These are phyloP conservation scores for Sitta europaea DNA, from an alignment of 2,113 vertebrate genomes.

Conservation along the genomic window DNA sequence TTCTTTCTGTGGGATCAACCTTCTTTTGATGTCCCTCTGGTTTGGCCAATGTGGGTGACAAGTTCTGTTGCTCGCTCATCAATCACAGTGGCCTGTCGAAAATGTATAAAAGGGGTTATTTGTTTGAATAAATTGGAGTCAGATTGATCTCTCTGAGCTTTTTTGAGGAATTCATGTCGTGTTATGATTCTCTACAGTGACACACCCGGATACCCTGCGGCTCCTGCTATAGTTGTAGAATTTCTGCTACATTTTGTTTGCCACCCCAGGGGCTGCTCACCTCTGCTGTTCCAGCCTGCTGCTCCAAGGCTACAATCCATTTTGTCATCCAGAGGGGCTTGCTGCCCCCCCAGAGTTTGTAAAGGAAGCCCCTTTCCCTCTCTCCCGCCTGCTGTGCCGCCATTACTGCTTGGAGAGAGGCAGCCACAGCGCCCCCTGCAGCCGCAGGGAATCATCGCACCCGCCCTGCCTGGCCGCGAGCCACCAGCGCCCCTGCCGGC, in stretches of 20 bases:
- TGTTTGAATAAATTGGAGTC: too few relatives aligned
- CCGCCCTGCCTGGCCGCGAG: not conserved
- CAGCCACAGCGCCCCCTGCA: not conserved
- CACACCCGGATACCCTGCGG: accelerated
- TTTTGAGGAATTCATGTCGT: too few relatives aligned
- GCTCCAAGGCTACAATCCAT: not conserved
- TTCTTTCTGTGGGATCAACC: too few relatives aligned
- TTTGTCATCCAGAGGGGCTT: accelerated
- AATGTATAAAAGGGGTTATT: too few relatives aligned
- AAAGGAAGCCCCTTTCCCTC: too few relatives aligned
- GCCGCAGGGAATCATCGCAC: accelerated
- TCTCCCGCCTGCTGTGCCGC: accelerated
- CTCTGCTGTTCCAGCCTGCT: not conserved
- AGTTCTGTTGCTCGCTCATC: too few relatives aligned
- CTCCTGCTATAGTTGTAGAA: accelerated
- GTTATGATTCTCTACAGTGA: too few relatives aligned
- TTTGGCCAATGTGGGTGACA: too few relatives aligned
- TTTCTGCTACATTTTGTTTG: not conserved
- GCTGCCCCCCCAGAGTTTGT: not conserved
- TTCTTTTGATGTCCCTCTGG: too few relatives aligned
- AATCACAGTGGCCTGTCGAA: too few relatives aligned
- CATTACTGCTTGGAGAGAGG: not conserved
- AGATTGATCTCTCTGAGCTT: too few relatives aligned
- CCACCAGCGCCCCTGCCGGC: not conserved
- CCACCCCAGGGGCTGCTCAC: accelerated